phyloP scores from a whole-genome alignment of 1,140 invertebrate genomes.

The Episyrphus balteatus region DNA sequence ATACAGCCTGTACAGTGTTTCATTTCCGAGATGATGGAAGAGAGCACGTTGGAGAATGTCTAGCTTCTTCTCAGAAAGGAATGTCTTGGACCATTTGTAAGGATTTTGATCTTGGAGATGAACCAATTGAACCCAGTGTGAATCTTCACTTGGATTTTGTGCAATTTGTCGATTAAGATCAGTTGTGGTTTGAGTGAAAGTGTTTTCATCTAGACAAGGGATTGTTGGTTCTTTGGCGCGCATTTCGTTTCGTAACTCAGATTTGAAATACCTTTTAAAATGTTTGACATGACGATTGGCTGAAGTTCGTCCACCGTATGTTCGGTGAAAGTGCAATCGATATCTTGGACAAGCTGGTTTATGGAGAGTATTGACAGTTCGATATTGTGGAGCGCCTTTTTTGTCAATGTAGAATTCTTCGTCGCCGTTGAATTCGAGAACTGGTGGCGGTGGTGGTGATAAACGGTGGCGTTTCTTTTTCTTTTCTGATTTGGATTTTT shows the following conservation, averaged over 20 bases:
- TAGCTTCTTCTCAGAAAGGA: conserved; percentile 42
- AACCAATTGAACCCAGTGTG: conserved; percentile 45
- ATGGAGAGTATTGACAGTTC: conserved; percentile 38
- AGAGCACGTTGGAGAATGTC: conserved; percentile 46
- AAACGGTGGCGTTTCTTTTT: not conserved
- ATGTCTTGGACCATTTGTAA: conserved; percentile 33
- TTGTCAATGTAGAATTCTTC: conserved; percentile 45
- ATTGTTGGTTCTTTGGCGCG: not conserved
- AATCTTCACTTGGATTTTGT: conserved; percentile 1
- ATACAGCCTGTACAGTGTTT: conserved; percentile 39
- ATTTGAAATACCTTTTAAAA: no score
- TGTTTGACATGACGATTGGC: no score
- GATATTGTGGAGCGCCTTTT: conserved; percentile 34
- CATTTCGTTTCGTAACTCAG: not conserved
- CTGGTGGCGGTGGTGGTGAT: no score
- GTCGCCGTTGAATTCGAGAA: conserved; percentile 28
- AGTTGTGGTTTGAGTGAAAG: conserved; percentile 1
- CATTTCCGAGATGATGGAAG: conserved; percentile 38
- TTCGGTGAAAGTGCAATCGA: not conserved
- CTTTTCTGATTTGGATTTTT: not conserved
- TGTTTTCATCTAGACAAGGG: conserved; percentile 4
- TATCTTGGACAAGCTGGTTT: conserved; percentile 37
- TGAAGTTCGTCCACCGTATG: no score
- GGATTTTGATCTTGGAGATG: conserved; percentile 42
- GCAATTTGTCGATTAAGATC: conserved; percentile 8